Evolutionary conservation across 2,113 vertebrate genomes (phyloP), one percentile per base, ranked within the genome.

Genomic region (Eleginops maclovinus): DNA sequence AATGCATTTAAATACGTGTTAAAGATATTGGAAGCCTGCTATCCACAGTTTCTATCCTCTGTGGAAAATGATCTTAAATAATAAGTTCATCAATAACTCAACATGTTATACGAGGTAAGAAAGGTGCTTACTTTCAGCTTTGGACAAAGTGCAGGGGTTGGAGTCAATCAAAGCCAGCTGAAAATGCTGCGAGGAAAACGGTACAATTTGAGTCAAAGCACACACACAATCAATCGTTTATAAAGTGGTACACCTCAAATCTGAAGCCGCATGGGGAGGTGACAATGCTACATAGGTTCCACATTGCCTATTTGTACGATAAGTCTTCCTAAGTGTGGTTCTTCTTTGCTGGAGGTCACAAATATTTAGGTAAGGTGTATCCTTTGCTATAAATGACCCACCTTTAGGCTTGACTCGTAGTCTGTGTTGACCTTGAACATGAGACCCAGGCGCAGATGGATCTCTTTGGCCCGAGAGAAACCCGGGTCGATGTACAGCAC

Each of bases 391-490:
- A 36, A 36, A 8, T 36, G n/a, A 22, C 55, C 3, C 94, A 98
- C 98, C 98, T 99, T 99, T 92, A 99, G 94, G 96, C 98, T 99
- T 89, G 97, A 98, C 94, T 99, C 97, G 85, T 98, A 99, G 95
- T 99, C 97, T 92, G 97, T 99, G 93, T 98, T 99, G 94, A 99
- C 97, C 95, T 99, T 99, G 94, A 99, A 99, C 97, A 99, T 99
- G 95, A 99, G 96, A 93, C 98, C 98, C 94, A 99, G 96, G 84
- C 98, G 96, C 83, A 99, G 96, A 94, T 99, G 98, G 96, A 99
- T 98, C 95, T 99, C 98, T 94, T 99, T 99, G 94, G 97, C 97
- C 92, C 97, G 96, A 94, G 96, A 98, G 95, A 99, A 99, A 88
- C 97, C 96, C 70, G 98, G 97, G 94, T 99, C 97, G 90, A 99